Evolutionary conservation across 2,888 invertebrate species (phyloP), one percentile per base, ranked within the genome.

Genomic region (Scrobipalpa costella): DNA sequence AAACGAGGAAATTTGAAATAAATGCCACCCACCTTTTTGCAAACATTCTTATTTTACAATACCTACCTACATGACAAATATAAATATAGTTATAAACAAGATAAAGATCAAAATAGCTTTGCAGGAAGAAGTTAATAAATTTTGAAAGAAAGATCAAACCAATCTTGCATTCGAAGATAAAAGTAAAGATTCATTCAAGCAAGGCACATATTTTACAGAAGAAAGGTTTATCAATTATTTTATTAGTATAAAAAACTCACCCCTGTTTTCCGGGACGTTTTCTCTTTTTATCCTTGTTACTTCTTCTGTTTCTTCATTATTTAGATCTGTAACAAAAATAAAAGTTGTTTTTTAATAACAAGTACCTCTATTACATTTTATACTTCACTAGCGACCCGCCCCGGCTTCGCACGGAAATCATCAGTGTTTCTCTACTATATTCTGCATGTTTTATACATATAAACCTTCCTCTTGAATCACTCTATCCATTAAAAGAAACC

Each of bases 181-280:
- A 66, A 64, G 62, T 64, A 44, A 13, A 44, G 15, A 44, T 33
- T 69, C 68, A 71, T 71, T 72, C 74, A 82, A 79, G 82, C 81
- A 71, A 76, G 67, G 52, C 49, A 67, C 59, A 62, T 44, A 68
- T 72, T 74, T 66, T 76, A 77, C 75, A 77, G 69, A 71, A 73
- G n/a, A 47, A 0, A 19, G 2, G 27, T 13, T 1, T 52, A 52
- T 11, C 0, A 27, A 27, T 34, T 34, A 34, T n/a, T n/a, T n/a
- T 55, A n/a, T 62, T 64, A 33, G 36, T 57, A 36, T 36, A 1
- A 52, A 68, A 67, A 67, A 79, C 92, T 81, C 74, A 92, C 92
- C 92, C 88, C 90, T 88, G 81, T 92, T 92, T 81, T 89, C 91
- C 67, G 87, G 86, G 71, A 87, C 88, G 64, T 86, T 85, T 71